Percentiles rank a stretch among this genome's conserved stretches.
Conservation (phyloP, 1,140 invertebrate species). For the Drosophila kurseongensis region DNA sequence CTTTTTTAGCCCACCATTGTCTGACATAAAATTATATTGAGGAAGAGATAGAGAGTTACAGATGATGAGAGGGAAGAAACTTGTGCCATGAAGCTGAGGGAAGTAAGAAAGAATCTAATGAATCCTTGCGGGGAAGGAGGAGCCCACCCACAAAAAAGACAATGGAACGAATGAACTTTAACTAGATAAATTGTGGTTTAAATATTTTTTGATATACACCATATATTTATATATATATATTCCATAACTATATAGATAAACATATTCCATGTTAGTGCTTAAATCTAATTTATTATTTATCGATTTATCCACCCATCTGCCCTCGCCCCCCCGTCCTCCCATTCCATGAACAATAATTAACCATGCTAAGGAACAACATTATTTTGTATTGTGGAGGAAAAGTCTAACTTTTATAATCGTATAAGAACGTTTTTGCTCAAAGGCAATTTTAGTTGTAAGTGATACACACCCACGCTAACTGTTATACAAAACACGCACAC, state of each 20-base stretch:
- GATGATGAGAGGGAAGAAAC: constrained; percentile 30
- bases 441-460: constrained; percentile 40
- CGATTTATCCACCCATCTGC: constrained; percentile 12
- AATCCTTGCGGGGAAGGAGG: constrained; percentile 2
- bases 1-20: constrained; percentile 29
- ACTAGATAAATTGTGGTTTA: constrained; percentile 47
- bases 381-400: constrained; percentile 35
- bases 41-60: background rate
- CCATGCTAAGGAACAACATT: constrained; percentile 1
- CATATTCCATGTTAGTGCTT: constrained; percentile 77
- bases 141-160: constrained; percentile 40
- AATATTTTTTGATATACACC: constrained; percentile 45
- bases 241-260: constrained; percentile 40
- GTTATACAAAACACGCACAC: constrained; percentile 57
- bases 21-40: constrained; percentile 9
- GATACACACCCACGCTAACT: constrained; percentile 54
- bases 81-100: constrained; percentile 64
- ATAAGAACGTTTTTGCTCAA: constrained; percentile 39
- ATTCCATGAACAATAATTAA: constrained; percentile 33
- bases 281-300: constrained; percentile 76
- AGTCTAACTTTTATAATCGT: constrained; percentile 44
- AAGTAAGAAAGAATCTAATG: constrained; percentile 30
- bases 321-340: background rate
- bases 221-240: constrained; percentile 55
- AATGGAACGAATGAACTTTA: constrained; percentile 39